Evolutionary conservation across 2,113 vertebrate species (phyloP).

Genomic region (Gymnocephalus cernua): DNA sequence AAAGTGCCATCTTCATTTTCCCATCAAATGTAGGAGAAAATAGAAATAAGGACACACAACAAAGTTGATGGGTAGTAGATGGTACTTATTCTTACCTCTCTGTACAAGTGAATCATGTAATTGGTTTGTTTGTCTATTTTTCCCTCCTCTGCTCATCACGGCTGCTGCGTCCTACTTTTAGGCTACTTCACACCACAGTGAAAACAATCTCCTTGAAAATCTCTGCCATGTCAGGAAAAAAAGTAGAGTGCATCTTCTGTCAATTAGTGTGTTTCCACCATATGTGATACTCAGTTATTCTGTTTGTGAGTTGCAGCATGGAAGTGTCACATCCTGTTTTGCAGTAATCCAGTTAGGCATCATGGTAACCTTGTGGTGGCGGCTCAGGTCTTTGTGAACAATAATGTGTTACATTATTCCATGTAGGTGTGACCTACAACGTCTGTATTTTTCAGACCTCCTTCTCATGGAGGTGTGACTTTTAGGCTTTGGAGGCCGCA

Average conservation of each 20-base stretch:
- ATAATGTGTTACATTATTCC: slow-evolving; percentile 9
- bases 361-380: slow-evolving; percentile 1
- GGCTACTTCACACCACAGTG: slow-evolving; percentile 35
- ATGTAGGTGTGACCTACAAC: too few species aligned
- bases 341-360: slow-evolving; percentile 22
- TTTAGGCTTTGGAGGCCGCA: too few species aligned
- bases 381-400: slow-evolving; percentile 4
- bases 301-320: slow-evolving; percentile 55
- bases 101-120: slow-evolving; percentile 46
- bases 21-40: background rate
- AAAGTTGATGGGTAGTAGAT: slow-evolving; percentile 6
- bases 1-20: background rate
- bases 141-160: slow-evolving; percentile 24
- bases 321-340: slow-evolving; percentile 56
- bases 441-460: too few species aligned
- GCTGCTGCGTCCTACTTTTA: slow-evolving; percentile 53
- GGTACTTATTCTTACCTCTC: slow-evolving; percentile 24
- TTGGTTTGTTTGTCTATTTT: slow-evolving; percentile 61
- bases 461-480: too few species aligned
- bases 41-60: slow-evolving; percentile 24
- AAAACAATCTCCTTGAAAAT: slow-evolving; percentile 57
- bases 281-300: slow-evolving; percentile 58
- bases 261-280: slow-evolving; percentile 59
- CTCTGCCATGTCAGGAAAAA: slow-evolving; percentile 39
- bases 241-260: slow-evolving; percentile 42